Evolutionary conservation across 2,888 invertebrate genomes (phyloP).

Genomic region (Lycophotia porphyrea): DNA sequence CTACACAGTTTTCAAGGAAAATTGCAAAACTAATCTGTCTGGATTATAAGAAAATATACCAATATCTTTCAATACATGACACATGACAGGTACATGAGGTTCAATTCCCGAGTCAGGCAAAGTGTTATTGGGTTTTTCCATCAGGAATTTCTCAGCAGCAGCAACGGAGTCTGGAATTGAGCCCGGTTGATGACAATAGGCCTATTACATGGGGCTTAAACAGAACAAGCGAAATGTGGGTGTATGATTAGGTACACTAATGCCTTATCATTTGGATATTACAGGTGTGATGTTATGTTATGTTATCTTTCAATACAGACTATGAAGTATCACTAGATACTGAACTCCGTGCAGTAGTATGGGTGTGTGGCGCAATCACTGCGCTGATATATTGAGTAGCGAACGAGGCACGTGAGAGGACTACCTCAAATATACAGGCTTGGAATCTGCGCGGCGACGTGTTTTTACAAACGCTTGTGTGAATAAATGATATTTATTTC

Average conservation of each 20-base stretch:
- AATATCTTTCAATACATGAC: conserved; percentile 16
- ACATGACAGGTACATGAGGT: too few relatives aligned
- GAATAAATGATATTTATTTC: background rate
- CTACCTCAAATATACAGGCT: conserved; percentile 60
- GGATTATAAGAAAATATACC: background rate
- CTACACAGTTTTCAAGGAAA: background rate
- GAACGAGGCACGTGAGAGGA: conserved; percentile 72
- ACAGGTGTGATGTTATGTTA: too few relatives aligned
- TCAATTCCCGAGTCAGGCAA: too few relatives aligned
- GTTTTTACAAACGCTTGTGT: background rate
- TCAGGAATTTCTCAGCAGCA: too few relatives aligned
- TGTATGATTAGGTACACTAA: too few relatives aligned
- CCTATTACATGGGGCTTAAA: too few relatives aligned
- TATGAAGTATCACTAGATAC: conserved; percentile 31
- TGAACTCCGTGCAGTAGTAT: conserved; percentile 79
- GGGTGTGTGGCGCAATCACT: conserved; percentile 79
- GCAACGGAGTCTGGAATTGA: too few relatives aligned
- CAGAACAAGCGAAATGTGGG: too few relatives aligned
- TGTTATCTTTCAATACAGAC: conserved; percentile 14
- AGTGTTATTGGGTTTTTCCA: too few relatives aligned
- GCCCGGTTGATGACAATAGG: too few relatives aligned
- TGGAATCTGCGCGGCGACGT: conserved; percentile 9
- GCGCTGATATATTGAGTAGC: conserved; percentile 76
- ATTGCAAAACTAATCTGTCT: background rate
- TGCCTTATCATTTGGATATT: too few relatives aligned